Base-by-base conservation (phyloP, 2,888 invertebrate genomes). In the Orthonychiurus folsomi region DNA sequence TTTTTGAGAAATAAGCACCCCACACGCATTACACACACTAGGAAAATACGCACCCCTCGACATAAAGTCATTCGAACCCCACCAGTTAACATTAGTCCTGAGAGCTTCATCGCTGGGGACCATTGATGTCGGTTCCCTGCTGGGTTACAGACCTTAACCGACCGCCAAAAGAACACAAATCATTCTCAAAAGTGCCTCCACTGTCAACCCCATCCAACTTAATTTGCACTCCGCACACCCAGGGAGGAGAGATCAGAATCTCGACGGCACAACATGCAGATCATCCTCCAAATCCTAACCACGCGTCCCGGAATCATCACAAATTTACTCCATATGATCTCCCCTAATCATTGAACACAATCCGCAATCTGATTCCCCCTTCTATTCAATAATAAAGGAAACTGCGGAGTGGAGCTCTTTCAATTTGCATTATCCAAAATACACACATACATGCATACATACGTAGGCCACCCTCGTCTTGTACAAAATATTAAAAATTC, bases 121-220 rank as follows among this genome's bases (percentile, higher is more conserved):
- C 66, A 70, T 69, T 71, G 63, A 71, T 71, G 71, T 71, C 69
- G 67, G 67, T 66, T 69, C 68, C 71, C 69, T 67, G 71, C 71
- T 71, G 71, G 64, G 71, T 69, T 71, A 71, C 71, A 69, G 69
- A 71, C 71, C 71, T 68, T 66, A n/a, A 20, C 69, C 69, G 68
- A 71, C 69, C 69, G 69, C 71, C 69, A 69, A 71, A 71, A 71
- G 69, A 68, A 69, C 71, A 71, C 71, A 71, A 71, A 71, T 71
- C 71, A 71, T 71, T 66, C 69, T 63, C 64, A 67, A 71, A 68
- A 70, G 68, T 71, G 67, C 71, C 68, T 66, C 56, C 20, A 67
- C 68, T 70, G 71, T 71, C 71, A 71, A 69, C 66, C 66, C 69
- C 71, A 71, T 71, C 37, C 37, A 37, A 37, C 37, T 37, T 37